phyloP scores from a whole-genome alignment of 2,888 invertebrate species.

The Melinaea menophilus region DNA sequence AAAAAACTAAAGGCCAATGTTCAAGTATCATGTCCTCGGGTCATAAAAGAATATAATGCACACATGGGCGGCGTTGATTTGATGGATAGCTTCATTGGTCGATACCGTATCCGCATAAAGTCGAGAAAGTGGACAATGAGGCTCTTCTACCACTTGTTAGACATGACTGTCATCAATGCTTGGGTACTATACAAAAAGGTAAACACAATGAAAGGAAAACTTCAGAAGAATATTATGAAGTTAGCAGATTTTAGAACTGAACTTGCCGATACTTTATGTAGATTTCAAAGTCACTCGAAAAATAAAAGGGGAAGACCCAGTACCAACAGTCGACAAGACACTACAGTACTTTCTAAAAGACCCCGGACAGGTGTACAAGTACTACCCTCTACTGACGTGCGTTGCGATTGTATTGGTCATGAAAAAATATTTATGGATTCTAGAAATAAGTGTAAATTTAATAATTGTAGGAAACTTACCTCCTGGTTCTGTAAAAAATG shows the following conservation, averaged over 20 bases:
- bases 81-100: conserved; percentile 42
- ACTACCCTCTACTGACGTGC: conserved; percentile 36
- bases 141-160: conserved; percentile 41
- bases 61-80: conserved; percentile 17
- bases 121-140: conserved; percentile 40
- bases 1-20: conserved; percentile 39
- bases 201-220: conserved; percentile 38
- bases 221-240: conserved; percentile 20
- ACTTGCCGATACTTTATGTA: conserved; percentile 37
- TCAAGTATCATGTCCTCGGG: conserved; percentile 40
- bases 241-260: conserved; percentile 25
- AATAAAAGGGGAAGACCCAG: conserved; percentile 42
- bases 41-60: conserved; percentile 39
- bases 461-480: conserved; percentile 40
- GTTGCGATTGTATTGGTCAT: conserved; percentile 35
- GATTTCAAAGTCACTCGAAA: conserved; percentile 38
- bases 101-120: conserved; percentile 41
- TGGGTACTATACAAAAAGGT: conserved; percentile 44
- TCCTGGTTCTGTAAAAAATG: conserved; percentile 41
- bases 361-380: conserved; percentile 39
- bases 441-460: conserved; percentile 40
- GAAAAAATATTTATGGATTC: conserved; percentile 35
- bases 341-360: conserved; percentile 38
- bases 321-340: conserved; percentile 37
- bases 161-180: conserved; percentile 44